Evolutionary conservation across 2,113 vertebrate genomes (phyloP).

Genomic region (Petroica traversi): DNA sequence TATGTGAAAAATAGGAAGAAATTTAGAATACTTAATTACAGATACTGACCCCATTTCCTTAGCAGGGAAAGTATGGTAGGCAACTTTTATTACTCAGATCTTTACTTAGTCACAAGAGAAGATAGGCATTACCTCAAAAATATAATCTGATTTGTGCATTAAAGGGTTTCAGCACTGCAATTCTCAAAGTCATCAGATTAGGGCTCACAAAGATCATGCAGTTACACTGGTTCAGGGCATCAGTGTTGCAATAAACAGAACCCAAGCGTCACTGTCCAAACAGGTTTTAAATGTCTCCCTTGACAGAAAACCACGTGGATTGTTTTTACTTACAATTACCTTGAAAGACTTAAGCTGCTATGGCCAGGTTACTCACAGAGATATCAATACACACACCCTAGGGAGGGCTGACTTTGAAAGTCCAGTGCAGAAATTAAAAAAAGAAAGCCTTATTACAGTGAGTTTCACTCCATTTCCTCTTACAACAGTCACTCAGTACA

Average conservation of each 20-base stretch:
- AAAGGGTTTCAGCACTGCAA: neutral
- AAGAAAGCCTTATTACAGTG: accelerated
- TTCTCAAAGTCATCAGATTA: neutral
- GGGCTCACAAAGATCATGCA: neutral
- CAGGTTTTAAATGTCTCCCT: neutral
- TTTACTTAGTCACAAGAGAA: neutral
- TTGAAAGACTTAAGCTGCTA: neutral
- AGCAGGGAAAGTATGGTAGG: neutral
- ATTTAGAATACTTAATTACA: neutral
- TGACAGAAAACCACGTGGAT: neutral
- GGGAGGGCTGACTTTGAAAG: neutral
- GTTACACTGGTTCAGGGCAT: neutral
- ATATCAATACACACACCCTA: neutral
- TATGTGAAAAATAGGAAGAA: neutral
- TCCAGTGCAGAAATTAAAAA: neutral
- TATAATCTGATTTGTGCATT: neutral
- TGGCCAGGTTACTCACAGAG: neutral
- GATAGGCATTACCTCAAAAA: neutral
- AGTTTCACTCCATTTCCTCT: neutral
- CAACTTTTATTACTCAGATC: neutral
- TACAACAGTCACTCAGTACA: neutral
- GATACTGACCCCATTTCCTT: neutral
- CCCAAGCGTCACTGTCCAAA: neutral
- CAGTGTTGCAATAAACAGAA: neutral
- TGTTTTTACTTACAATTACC: neutral